Evolutionary conservation across 2,888 invertebrate species (phyloP).

Genomic region (Agrilus cyanescens): DNA sequence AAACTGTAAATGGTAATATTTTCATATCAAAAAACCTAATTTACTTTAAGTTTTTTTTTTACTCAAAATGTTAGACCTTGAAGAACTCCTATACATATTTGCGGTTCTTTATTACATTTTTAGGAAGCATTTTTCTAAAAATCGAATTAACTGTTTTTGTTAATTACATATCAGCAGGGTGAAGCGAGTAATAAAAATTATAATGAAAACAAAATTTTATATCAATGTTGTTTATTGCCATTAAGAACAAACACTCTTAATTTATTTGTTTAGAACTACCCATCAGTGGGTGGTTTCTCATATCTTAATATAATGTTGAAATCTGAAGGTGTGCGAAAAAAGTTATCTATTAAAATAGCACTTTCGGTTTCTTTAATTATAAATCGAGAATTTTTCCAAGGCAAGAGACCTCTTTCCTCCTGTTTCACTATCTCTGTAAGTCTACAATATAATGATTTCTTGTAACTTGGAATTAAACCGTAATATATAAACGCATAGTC

Average conservation of each 20-base stretch:
- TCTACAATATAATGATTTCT: conserved; percentile 16
- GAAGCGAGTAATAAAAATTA: neutral
- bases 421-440: conserved; percentile 21
- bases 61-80: too few species aligned
- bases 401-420: conserved; percentile 18
- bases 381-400: conserved; percentile 25
- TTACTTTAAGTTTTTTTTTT: too few species aligned
- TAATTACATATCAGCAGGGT: too few species aligned
- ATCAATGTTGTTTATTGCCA: neutral
- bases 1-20: too few species aligned
- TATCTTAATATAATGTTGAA: conserved; percentile 30
- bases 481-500: conserved; percentile 27
- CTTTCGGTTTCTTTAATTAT: conserved; percentile 18
- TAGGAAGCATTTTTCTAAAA: too few species aligned
- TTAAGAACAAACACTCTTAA: neutral
- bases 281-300: conserved; percentile 20
- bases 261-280: conserved; percentile 2
- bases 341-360: conserved; percentile 25
- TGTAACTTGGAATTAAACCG: conserved; percentile 20
- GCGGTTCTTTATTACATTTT: too few species aligned
- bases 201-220: conserved; percentile 4
- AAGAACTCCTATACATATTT: too few species aligned
- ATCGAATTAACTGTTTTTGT: too few species aligned
- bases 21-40: too few species aligned
- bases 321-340: conserved; percentile 30